Evolutionary conservation across 2,113 vertebrate species (phyloP), one percentile per base, ranked within the genome.

Genomic region (Agelaius phoeniceus): DNA sequence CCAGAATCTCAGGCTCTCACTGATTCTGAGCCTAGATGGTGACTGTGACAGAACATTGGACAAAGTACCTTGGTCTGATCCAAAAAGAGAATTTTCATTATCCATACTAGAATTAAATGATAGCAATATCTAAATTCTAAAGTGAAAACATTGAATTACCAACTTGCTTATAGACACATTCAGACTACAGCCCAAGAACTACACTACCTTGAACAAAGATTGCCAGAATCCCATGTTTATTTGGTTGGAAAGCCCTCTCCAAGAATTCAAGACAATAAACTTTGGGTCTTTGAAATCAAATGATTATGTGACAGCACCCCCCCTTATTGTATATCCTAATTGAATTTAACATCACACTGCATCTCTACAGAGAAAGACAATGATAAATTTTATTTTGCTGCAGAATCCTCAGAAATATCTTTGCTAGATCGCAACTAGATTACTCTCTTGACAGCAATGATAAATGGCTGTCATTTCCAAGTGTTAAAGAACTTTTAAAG

Each of bases 381-480:
- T 80, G 90, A 97, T 77, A 80, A 87, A 96, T 90, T 85, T 65
- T 82, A 94, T 86, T 94, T 92, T 90, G 57, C 69, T 78, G n/a
- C 75, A 67, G 63, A 93, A 93, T 74, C 68, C 59, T 74, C 43
- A 52, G 51, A 95, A 91, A 89, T 17, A 13, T 71, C 72, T 88
- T 76, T 80, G 78, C 46, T 52, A 77, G 81, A 93, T 88, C 27
- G 0, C 67, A 86, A 52, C 68, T 48, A 90, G 92, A 90, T 84
- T 88, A 63, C 27, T n/a, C 24, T 85, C 63, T 63, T 78, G 94
- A 59, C 90, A 91, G 65, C 33, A 66, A 35, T 96, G 90, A 95
- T 72, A 94, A 95, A 96, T 94, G 48, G 49, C 61, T 83, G 65
- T 26, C 39, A 90, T 94, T 94, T 90, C 81, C 44, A 94, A 51